Conservation (phyloP, 1,140 invertebrate species). For the Tenebrio molitor region DNA sequence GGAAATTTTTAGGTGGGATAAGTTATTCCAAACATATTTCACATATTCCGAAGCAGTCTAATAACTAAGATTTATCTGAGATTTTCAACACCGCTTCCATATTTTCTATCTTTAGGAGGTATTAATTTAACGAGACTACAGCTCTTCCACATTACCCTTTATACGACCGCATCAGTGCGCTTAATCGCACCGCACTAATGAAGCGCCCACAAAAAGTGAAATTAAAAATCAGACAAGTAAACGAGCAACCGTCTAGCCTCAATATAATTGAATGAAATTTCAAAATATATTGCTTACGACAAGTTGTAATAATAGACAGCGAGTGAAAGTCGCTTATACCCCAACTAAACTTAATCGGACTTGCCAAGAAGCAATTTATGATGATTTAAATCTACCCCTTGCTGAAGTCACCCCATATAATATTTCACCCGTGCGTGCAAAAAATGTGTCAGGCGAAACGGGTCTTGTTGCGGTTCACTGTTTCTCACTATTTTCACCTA, state of each 20-base stretch:
- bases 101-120: background rate
- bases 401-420: background rate
- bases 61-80: background rate
- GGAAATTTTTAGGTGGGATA: background rate
- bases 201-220: background rate
- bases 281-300: too few relatives aligned
- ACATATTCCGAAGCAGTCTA: background rate
- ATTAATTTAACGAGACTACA: slow-evolving; percentile 2
- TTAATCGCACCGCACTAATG: slow-evolving; percentile 10
- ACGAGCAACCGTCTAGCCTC: background rate
- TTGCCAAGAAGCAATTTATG: slow-evolving; percentile 3
- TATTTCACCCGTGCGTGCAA: background rate
- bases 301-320: background rate
- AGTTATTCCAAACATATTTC: slow-evolving; percentile 6
- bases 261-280: background rate
- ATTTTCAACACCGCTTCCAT: background rate
- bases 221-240: slow-evolving; percentile 5
- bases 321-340: background rate
- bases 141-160: background rate
- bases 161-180: background rate
- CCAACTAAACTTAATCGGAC: background rate
- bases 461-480: background rate
- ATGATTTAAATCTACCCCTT: background rate
- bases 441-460: background rate
- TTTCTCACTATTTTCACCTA: too few relatives aligned